phyloP scores from a whole-genome alignment of 2,888 invertebrate species.

The Candidula unifasciata region DNA sequence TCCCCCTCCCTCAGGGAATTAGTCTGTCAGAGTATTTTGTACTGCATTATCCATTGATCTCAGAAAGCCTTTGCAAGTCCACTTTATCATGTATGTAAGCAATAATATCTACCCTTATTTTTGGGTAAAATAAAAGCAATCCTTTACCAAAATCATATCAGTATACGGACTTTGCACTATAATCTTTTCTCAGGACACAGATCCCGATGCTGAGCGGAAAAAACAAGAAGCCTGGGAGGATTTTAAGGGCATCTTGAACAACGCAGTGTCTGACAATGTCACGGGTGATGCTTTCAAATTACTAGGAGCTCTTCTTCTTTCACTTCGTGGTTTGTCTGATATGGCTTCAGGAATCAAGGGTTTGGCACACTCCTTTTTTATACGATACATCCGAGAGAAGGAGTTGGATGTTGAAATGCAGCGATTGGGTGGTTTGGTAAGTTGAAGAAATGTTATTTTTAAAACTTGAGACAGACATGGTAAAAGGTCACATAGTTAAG shows the following conservation, averaged over 20 bases:
- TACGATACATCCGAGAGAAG: slow-evolving; percentile 21
- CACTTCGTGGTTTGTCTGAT: slow-evolving; percentile 21
- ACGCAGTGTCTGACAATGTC: neutral
- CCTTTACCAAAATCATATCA: neutral
- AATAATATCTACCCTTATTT: too few species aligned
- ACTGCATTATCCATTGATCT: too few species aligned
- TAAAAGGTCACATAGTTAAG: neutral
- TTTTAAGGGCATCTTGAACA: slow-evolving; percentile 3
- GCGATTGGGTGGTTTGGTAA: slow-evolving; percentile 32
- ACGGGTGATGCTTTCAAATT: neutral
- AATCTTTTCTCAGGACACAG: neutral
- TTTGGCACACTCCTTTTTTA: neutral
- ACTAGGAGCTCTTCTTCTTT: slow-evolving; percentile 32
- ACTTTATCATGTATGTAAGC: too few species aligned
- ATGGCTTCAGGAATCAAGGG: neutral
- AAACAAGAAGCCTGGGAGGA: slow-evolving; percentile 12
- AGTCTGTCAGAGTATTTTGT: too few species aligned
- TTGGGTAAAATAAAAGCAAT: neutral
- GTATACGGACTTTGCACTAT: neutral
- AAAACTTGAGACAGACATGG: neutral
- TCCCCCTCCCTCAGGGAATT: too few species aligned
- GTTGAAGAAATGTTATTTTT: neutral
- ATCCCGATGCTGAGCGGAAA: neutral
- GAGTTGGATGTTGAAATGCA: slow-evolving; percentile 9
- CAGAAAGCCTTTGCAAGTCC: too few species aligned